phyloP scores from a whole-genome alignment of 2,888 invertebrate genomes.

The Erebia epiphron region DNA sequence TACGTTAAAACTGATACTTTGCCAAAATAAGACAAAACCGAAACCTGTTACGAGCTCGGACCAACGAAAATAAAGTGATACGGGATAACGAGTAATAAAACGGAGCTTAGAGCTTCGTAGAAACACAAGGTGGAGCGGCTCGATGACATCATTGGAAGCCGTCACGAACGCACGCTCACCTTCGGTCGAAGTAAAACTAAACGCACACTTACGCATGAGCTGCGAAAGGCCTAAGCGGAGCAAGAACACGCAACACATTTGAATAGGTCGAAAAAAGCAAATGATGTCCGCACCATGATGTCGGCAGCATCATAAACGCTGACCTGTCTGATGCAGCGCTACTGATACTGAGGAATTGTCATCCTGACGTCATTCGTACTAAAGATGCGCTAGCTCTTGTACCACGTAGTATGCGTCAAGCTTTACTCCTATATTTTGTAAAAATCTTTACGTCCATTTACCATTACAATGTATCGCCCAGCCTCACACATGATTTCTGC shows the following conservation, averaged over 20 bases:
- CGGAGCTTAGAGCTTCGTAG: slow-evolving; percentile 70
- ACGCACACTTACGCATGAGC: not conserved
- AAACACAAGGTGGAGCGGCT: slow-evolving; percentile 63
- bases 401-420: not conserved
- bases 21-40: slow-evolving; percentile 51
- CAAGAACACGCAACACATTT: not conserved
- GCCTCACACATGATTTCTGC: slow-evolving; percentile 7
- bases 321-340: no score
- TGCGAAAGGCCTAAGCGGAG: not conserved
- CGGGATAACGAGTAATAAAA: slow-evolving; percentile 68
- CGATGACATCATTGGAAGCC: slow-evolving; percentile 72
- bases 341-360: no score
- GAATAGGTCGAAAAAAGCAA: not conserved
- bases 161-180: slow-evolving; percentile 62
- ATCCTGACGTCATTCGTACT: not conserved
- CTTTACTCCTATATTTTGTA: slow-evolving; percentile 27
- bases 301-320: no score
- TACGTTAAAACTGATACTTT: slow-evolving; percentile 42
- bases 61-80: slow-evolving; percentile 60
- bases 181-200: slow-evolving; percentile 46
- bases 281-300: no score
- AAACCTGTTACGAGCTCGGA: slow-evolving; percentile 68
- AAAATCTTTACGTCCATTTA: slow-evolving; percentile 20
- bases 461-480: slow-evolving; percentile 26
- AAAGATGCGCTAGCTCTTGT: not conserved